These are phyloP conservation scores for Acipenser ruthenus DNA, from an alignment of 2,797 vertebrate species.

Conservation along the genomic window DNA sequence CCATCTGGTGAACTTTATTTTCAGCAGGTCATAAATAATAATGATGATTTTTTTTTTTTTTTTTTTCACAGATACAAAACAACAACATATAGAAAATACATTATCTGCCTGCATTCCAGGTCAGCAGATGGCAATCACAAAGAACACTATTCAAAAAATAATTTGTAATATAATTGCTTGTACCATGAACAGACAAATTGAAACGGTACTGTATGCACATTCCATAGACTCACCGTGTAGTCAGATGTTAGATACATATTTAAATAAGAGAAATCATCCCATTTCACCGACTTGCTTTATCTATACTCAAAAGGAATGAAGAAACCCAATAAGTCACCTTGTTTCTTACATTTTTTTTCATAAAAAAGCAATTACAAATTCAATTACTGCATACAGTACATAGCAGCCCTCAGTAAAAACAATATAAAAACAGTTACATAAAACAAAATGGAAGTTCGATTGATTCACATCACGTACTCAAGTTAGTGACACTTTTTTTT, in stretches of 20 bases:
- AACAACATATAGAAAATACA: background rate
- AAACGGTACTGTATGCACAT: background rate
- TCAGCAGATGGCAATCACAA: background rate
- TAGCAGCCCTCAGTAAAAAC: too few relatives aligned
- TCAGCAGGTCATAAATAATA: constrained; percentile 1
- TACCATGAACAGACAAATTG: background rate
- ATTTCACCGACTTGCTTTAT: background rate
- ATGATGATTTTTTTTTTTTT: background rate
- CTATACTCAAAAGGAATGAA: too few relatives aligned
- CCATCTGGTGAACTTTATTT: background rate
- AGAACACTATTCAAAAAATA: background rate
- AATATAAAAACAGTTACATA: too few relatives aligned
- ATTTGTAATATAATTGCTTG: background rate
- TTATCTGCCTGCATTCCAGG: background rate
- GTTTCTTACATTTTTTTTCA: too few relatives aligned
- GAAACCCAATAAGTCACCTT: too few relatives aligned
- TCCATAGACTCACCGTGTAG: constrained; percentile 1
- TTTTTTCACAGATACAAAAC: background rate
- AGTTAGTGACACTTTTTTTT: too few relatives aligned
- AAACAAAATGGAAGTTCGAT: too few relatives aligned
- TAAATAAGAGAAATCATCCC: background rate
- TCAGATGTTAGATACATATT: background rate
- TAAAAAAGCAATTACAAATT: too few relatives aligned
- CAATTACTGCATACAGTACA: too few relatives aligned
- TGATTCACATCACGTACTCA: too few relatives aligned